Evolutionary conservation across 2,797 vertebrate species (phyloP), one percentile per base, ranked within the genome.

Genomic region (Danio choprae): DNA sequence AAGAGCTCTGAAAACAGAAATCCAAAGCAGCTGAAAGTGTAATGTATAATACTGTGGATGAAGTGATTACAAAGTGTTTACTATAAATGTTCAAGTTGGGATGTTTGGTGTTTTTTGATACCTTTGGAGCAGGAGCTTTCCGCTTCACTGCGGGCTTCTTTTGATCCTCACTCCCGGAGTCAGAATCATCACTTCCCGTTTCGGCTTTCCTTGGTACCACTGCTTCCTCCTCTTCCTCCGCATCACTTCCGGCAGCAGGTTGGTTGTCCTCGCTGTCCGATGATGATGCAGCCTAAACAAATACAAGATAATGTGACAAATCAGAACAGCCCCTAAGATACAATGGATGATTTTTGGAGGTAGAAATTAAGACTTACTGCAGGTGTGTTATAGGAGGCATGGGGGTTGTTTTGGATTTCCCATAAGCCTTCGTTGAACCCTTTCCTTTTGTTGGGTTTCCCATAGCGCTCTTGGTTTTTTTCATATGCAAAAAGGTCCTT

Each of bases 381-480:
- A 87, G 96, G 95, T 0, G 95, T 95, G 4, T 92, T 98, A 91
- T 98, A 99, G 87, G 96, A 99, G 82, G 97, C 97, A 15, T 98
- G 96, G 38, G 98, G 98, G 86, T 98, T 98, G 92, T 98, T 98
- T 91, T 99, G 96, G 86, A 99, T 99, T 88, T 99, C 98, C 97
- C 98, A 99, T 90, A 99, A 92, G 78, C 98, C 98, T 88, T 99
- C 98, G 83, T 99, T 99, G 92, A 99, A 99, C 79, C 98, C 98
- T 95, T 99, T 99, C 83, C 98, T 94, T 92, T 99, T 99, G 94
- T 99, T 99, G 79, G 97, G 96, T 77, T 99, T 99, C 50, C 97
- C 97, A 13, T 97, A 99, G 84, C 97, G 97, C 53, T 99, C 98
- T 73, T 94, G 95, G 82, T 94, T 96, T 62, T 99, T 99, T 77